Base-by-base conservation (phyloP, 1,140 invertebrate species). In the Ceratina australensis region DNA sequence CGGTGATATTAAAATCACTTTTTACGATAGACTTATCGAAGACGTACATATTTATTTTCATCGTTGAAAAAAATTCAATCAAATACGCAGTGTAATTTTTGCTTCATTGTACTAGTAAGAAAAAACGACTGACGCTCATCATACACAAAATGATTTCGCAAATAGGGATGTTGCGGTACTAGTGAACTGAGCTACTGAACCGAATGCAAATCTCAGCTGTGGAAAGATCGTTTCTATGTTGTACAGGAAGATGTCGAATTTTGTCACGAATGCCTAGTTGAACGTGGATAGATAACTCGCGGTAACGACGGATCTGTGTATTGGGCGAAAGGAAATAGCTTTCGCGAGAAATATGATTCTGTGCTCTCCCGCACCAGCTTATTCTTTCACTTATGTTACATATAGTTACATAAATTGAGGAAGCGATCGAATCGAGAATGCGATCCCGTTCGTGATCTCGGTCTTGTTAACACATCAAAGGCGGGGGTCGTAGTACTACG, bases 291-390 rank as follows among this genome's bases (percentile, higher is more conserved):
- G 24, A 16, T n/a, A 16, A 33, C 18, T 15, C 50, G 52, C 13
- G 61, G 33, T 66, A 26, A 74, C 20, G 12, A n/a, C n/a, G 20
- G 20, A 8, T 26, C 15, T 10, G 8, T 5, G 22, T 3, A 42
- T 57, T 22, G n/a, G 50, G 54, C 64, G 65, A 68, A 76, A 76
- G 65, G 56, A 60, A 68, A 76, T 76, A 68, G 65, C 56, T 60
- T 59, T 57, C 26, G 33, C 33, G n/a, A 59, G 65, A 76, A 76
- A 76, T 50, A 76, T 60, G 73, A 75, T 75, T 75, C 73, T 59
- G 7, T 5, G 22, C 24, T 2, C 8, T 22, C 20, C 10, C 56
- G 56, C 10, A 24, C 15, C 8, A 26, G 12, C 7, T 1, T 8
- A 59, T 76, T 50, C 15, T 15, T 49, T 75, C 47, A 24, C n/a